Evolutionary conservation across 2,888 invertebrate genomes (phyloP), one percentile per base, ranked within the genome.

Genomic region (Melinaea marsaeus): DNA sequence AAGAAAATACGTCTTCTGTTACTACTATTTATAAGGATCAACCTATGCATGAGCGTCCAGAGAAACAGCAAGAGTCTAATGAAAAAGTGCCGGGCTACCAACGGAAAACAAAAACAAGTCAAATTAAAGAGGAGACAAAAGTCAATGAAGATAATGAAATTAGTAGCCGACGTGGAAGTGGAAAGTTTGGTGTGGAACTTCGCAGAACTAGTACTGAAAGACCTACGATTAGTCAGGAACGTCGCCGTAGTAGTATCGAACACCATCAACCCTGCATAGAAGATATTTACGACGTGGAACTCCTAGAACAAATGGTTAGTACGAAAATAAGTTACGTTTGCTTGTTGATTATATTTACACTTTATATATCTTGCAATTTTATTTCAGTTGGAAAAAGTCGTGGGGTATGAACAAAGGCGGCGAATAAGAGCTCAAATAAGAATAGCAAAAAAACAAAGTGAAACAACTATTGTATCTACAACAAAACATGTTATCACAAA

Each of bases 391-490:
- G 95, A 95, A 85, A 94, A 93, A 76, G 94, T 95, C 64, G 93
- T 93, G 61, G 94, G 94, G 67, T 96, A 96, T 79, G 96, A 96
- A 78, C 92, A 95, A 75, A 90, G 96, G 72, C 92, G 95, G 68
- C 92, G 95, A 71, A 95, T 96, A 62, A 92, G 96, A 67, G 92
- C 95, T 2, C 95, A 96, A 83, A 95, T 96, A 66, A 92, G 96
- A 68, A 80, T 94, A 22, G 94, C 95, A 7, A 94, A 93, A 78
- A 94, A 94, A 45, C 76, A 81, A 22, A 63, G 73, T 34, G 75
- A 78, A 57, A 74, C 75, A 66, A 75, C 75, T 32, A 77, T 73
- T 59, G 68, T 78, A 62, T 75, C 73, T 57, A 83, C 74, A 76
- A 74, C 74, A 60, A 84, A 75, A 69, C 68, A 84, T 66, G 78